Evolutionary conservation across 2,888 invertebrate species (phyloP).

Genomic region (Meloe dianella): DNA sequence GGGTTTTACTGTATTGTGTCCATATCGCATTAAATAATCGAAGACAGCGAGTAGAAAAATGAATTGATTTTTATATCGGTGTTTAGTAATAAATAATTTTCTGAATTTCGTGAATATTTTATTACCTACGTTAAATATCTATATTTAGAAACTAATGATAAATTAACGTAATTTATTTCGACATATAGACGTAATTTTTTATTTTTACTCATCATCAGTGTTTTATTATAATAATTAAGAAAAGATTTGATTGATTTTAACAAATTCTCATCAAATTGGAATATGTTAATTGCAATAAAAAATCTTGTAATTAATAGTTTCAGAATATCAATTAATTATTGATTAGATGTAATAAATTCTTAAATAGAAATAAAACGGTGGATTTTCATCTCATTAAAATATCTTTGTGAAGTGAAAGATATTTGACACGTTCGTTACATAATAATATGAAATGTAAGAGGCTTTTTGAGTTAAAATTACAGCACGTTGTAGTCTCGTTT

Average conservation of each 20-base stretch:
- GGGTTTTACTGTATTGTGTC: too few species aligned
- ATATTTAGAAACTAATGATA: not conserved
- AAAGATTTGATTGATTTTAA: not conserved
- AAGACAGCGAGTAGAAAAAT: not conserved
- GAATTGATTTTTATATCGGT: not conserved
- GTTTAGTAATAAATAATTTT: not conserved
- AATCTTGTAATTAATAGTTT: not conserved
- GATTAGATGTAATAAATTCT: constrained; percentile 3
- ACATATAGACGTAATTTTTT: not conserved
- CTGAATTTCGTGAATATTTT: too few species aligned
- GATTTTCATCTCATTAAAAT: not conserved
- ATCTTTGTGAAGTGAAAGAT: not conserved
- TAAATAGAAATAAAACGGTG: not conserved
- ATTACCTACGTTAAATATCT: too few species aligned
- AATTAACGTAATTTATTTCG: not conserved
- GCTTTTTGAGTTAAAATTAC: too few species aligned
- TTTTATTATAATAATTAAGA: not conserved
- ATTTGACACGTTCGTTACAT: not conserved
- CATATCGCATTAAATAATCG: too few species aligned
- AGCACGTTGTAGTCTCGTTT: not conserved
- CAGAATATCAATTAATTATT: not conserved
- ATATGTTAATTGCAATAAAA: not conserved
- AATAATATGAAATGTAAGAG: too few species aligned
- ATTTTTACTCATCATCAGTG: not conserved
- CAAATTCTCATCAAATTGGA: too few species aligned